Conservation (phyloP, 92 coral and sea anemone species). For the Heliopora coerulea region DNA sequence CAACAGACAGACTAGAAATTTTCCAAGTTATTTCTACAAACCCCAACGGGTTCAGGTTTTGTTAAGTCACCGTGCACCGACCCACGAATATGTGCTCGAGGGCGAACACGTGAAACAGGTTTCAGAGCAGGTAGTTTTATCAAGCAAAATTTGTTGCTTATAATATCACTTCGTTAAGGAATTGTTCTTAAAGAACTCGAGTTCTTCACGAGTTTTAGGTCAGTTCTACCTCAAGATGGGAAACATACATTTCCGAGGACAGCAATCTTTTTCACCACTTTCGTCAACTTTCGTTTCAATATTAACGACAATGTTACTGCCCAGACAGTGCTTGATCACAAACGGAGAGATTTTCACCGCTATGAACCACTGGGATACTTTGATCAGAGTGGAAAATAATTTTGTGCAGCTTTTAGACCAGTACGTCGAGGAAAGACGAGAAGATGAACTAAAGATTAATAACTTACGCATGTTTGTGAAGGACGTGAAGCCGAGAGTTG, state of each 20-base stretch:
- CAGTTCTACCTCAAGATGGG: conserved; percentile 2
- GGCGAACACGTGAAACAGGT: conserved; percentile 25
- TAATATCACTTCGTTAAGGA: not conserved
- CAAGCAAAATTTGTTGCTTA: not conserved
- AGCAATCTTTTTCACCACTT: conserved; percentile 1
- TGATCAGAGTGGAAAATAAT: conserved; percentile 29
- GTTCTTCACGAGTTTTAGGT: too few relatives aligned
- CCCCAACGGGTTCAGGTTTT: too few relatives aligned
- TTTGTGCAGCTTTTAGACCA: conserved; percentile 19
- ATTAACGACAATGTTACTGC: conserved; percentile 1
- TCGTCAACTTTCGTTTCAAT: conserved; percentile 26
- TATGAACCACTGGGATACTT: conserved; percentile 17
- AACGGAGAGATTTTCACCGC: conserved; percentile 22
- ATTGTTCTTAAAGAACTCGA: too few relatives aligned
- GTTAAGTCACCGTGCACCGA: too few relatives aligned
- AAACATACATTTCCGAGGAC: conserved; percentile 20
- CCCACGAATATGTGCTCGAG: too few relatives aligned
- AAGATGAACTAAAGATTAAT: conserved; percentile 4
- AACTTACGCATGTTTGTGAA: conserved; percentile 3
- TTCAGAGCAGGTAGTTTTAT: not conserved
- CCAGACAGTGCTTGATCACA: not conserved
- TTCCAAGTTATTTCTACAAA: too few relatives aligned
- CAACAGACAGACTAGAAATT: too few relatives aligned
- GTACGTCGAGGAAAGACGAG: not conserved
- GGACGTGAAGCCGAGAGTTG: conserved; percentile 15